Evolutionary conservation across 1,140 invertebrate species (phyloP), one percentile per base, ranked within the genome.

Genomic region (Drosophila murphyi): DNA sequence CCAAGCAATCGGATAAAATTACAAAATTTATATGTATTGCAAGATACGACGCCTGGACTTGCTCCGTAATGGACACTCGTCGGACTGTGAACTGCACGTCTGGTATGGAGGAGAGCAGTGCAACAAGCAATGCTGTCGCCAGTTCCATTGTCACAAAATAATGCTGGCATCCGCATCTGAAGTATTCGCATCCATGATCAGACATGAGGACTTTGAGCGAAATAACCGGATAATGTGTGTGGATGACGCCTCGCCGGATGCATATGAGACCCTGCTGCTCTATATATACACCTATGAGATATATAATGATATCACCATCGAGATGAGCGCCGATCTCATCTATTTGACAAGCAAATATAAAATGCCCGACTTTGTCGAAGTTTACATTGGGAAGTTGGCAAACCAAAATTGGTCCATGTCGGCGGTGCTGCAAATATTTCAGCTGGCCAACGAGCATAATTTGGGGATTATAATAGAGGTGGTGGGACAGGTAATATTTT

Each of bases 211-310:
- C 0, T 87, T 87, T 32, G 20, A 54, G 8, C 31, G 34, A 3
- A 68, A 77, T 5, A 60, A 57, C 2, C 12, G 34, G 0, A 12
- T 86, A 0, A 67, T 88, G 5, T 20, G 5, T 3, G 67, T 88
- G 39, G 50, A 79, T 0, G 83, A 88, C 31, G 82, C 82, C 12
- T 74, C 70, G 0, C 70, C 80, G 4, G 62, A 79, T 37, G 80
- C 78, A 8, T 88, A 87, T 28, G 76, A 87, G 10, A 63, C 72
- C 0, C 20, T 88, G 8, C 57, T 88, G 29, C 62, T 80, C 1
- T 88, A 87, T 28, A 72, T 87, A 28, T 88, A 88, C 48, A 87
- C 82, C 12, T 82, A 86, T 54, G 82, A 88, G 64, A 71, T 83
- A 2, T 76, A 73, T 50, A 69, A 71, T 34, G 60, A 61, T 1